phyloP scores from a whole-genome alignment of 2,113 vertebrate genomes.

The Ochotona princeps region DNA sequence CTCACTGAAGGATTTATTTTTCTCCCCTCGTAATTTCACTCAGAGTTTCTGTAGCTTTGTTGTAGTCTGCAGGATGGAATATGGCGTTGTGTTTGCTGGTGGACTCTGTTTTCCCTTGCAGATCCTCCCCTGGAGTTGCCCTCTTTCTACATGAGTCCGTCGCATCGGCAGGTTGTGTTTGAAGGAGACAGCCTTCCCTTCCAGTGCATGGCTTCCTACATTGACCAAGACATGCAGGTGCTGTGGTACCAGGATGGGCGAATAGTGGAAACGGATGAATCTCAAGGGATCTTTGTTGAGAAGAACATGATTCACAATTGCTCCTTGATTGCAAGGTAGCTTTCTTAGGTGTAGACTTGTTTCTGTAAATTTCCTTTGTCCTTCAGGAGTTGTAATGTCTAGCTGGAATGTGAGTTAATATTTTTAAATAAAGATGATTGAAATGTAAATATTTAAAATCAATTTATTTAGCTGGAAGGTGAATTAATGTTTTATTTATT shows the following conservation, averaged over 20 bases:
- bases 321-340: conserved; percentile 96
- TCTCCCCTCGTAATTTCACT: not conserved
- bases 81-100: not conserved
- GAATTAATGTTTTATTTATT: not conserved
- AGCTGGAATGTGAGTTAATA: not conserved
- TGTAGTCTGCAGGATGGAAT: not conserved
- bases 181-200: conserved; percentile 98
- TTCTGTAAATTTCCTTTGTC: not conserved
- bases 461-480: no score
- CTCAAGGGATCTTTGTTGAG: conserved; percentile 96
- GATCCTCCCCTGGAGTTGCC: conserved; percentile 96
- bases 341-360: not conserved
- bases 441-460: no score
- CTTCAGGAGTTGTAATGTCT: not conserved
- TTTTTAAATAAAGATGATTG: not conserved
- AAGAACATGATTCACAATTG: conserved; percentile 98
- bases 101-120: conserved; percentile 75
- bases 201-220: conserved; percentile 96
- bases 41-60: not conserved
- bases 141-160: conserved; percentile 96
- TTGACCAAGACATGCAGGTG: conserved; percentile 98
- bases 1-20: not conserved
- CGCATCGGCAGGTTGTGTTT: conserved; percentile 97
- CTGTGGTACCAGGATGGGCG: conserved; percentile 98
- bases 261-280: conserved; percentile 93